Base-by-base conservation (phyloP, 1,140 invertebrate species). In the Phortica variegata region DNA sequence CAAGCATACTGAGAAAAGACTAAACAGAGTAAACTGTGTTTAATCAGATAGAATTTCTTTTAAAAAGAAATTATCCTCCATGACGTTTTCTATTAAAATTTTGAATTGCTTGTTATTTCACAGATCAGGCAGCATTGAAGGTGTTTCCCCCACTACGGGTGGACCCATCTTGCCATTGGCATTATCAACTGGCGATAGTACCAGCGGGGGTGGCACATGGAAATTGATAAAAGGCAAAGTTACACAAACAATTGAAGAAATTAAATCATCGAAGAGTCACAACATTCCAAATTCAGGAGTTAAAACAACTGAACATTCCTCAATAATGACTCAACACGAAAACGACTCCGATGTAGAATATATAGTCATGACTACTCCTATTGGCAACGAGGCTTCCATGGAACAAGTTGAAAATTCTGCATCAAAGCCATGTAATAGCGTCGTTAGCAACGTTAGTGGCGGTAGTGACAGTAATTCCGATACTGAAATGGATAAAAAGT, bases 191-290 rank as follows among this genome's bases (percentile, higher is more conserved):
- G 34, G 62, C 52, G 54, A 43, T 34, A 42, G 41, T 26, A 52
- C 47, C 16, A 49, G 52, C 29, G 43, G 58, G 9, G 59, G 70
- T 8, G 72, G 73, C 39, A 75, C 73, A 40, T 75, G 73, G 73
- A 69, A 68, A 39, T 59, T 75, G 12, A 75, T 75, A 41, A 75
- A 75, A 52, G 73, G 73, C 43, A 75, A 75, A 43, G 73, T 75
- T 0, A 54, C 69, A n/a, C 73, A 75, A 36, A 75, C 73, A 8
- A 56, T 75, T 31, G 73, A 75, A 52, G 73, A 75, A 33, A 75
- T 75, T 23, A 75, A 75, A 55, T 72, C 72, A 13, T 75, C 73
- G 2, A 75, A 75, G 56, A 59, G 57, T 42, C 52, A 55, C 31
- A 53, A 21, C 47, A 48, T 3, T 26, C 23, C 5, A 6, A 6